Conservation (phyloP, 2,797 vertebrate species). For the Neostethus bicornis region DNA sequence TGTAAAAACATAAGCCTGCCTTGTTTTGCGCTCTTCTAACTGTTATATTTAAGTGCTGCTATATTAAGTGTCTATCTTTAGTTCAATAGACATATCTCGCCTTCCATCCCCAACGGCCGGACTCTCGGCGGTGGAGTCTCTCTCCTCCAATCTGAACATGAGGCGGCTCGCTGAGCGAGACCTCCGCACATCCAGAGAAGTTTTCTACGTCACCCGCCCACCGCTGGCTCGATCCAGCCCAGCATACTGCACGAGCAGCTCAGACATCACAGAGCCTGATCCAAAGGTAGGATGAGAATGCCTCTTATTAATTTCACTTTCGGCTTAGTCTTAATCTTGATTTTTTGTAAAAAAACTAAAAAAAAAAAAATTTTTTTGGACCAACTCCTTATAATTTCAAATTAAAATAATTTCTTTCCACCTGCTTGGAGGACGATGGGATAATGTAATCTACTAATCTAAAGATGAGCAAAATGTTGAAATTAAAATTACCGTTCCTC, state of each 20-base stretch:
- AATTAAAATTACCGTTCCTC: no score
- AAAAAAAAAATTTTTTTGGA: no score
- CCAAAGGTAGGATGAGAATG: slow-evolving; percentile 80
- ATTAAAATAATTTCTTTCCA: no score
- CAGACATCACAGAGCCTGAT: slow-evolving; percentile 95
- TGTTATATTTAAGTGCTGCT: background rate
- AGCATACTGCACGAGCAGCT: slow-evolving; percentile 97
- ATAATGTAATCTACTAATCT: no score
- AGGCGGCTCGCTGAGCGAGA: slow-evolving; percentile 79
- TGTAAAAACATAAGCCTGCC: background rate
- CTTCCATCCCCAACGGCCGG: slow-evolving; percentile 89
- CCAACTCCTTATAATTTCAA: no score
- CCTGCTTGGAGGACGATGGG: no score
- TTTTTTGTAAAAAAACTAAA: no score
- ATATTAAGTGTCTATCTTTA: slow-evolving; percentile 60
- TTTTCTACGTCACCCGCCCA: slow-evolving; percentile 92
- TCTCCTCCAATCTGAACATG: slow-evolving; percentile 81
- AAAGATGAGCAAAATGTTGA: no score
- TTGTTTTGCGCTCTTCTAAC: background rate
- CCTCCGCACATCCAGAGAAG: slow-evolving; percentile 87
- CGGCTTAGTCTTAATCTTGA: background rate
- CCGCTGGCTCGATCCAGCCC: slow-evolving; percentile 93
- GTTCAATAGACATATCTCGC: slow-evolving; percentile 93
- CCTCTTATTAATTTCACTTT: background rate
- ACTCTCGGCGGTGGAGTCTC: slow-evolving; percentile 77